Evolutionary conservation across 2,888 invertebrate genomes (phyloP), one percentile per base, ranked within the genome.

Genomic region (Siphlonurus alternatus): DNA sequence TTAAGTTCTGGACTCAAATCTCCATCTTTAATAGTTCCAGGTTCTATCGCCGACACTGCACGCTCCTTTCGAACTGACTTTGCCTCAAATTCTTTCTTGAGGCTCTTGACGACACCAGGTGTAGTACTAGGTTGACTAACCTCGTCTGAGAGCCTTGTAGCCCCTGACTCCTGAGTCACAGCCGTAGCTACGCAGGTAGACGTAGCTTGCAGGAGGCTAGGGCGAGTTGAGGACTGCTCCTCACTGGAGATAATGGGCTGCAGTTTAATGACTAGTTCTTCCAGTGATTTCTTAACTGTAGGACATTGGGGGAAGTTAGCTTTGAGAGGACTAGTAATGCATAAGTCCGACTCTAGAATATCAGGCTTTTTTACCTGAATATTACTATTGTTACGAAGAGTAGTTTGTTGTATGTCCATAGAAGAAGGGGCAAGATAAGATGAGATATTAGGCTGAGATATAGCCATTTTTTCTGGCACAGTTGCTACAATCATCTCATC

Each of bases 21-120:
- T 23, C 54, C 60, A 61, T 23, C 51, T 23, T 65, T 64, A 61
- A 56, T 65, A 22, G 25, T 25, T 25, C 25, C 51, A 22, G 53
- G 23, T 53, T 67, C 67, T 24, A 53, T 53, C 18, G 38, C 25
- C 20, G 64, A 25, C 25, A 62, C 54, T 24, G n/a, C 59, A 62
- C 25, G 23, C 23, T 65, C 62, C 22, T 65, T 61, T 56, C 63
- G 62, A 7, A 67, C 69, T 1, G 81, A 81, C 74, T 88, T 88
- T 63, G 92, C 91, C 78, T 93, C 93, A 75, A 93, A 92, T 75
- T 89, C 92, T 74, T 87, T 87, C 76, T 90, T 90, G 70, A 92
- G 82, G 79, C 87, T 89, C 79, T 86, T 85, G 69, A 93, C 93
- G 74, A 88, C 86, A 25, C 92, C 90, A 59, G 82, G 81, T 10